phyloP scores from a whole-genome alignment of 2,888 invertebrate genomes.

The Phaonia tiefii region DNA sequence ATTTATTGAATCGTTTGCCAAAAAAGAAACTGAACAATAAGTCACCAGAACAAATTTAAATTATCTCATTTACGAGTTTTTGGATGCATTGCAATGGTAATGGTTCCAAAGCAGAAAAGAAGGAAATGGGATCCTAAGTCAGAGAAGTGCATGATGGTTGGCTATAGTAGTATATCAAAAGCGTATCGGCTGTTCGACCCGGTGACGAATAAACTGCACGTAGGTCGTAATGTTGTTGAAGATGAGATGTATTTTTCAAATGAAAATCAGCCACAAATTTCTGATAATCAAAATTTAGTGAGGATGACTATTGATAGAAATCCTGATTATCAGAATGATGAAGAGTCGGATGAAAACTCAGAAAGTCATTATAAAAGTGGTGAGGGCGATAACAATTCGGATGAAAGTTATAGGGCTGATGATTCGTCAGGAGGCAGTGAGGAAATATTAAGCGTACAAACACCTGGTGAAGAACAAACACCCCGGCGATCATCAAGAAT shows the following conservation, averaged over 20 bases:
- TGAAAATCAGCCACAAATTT: too few species aligned
- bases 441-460: background rate
- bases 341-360: background rate
- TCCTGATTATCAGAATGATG: background rate
- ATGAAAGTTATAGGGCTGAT: background rate
- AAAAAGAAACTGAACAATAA: slow-evolving; percentile 16
- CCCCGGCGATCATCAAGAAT: background rate
- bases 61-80: slow-evolving; percentile 45
- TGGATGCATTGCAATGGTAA: slow-evolving; percentile 40
- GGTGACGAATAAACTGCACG: slow-evolving; percentile 26
- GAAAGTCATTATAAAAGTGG: slow-evolving; percentile 7
- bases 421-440: too few species aligned
- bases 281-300: slow-evolving; percentile 36
- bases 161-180: too few species aligned
- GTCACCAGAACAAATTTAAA: slow-evolving; percentile 24
- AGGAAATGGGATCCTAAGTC: too few species aligned
- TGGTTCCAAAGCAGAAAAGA: too few species aligned
- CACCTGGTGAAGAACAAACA: background rate
- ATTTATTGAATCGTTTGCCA: too few species aligned
- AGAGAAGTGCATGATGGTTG: too few species aligned
- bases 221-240: too few species aligned
- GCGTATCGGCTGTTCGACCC: slow-evolving; percentile 38
- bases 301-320: background rate
- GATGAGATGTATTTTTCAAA: too few species aligned
- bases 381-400: background rate